A percentile compares a stretch with the other conserved stretches of the same genome.
Conservation (phyloP, 1,140 invertebrate genomes). For the Aphelinus atriplicis region DNA sequence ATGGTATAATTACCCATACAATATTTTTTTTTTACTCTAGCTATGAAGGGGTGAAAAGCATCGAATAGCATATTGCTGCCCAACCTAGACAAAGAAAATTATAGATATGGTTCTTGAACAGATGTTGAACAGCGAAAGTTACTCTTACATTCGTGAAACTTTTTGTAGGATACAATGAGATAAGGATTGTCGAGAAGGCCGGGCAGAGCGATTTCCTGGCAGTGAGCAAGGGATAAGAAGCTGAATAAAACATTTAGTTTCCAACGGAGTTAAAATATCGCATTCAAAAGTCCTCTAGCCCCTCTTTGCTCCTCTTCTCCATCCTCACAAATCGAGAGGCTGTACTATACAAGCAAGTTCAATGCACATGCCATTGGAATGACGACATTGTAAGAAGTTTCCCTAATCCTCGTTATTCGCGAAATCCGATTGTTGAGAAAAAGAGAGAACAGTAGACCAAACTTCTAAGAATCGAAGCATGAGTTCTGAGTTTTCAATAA, state of each 20-base stretch:
- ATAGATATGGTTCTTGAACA: slow-evolving; percentile 29
- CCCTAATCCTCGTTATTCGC: slow-evolving; percentile 54
- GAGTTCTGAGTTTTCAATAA: slow-evolving; percentile 50
- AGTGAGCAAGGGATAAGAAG: slow-evolving; percentile 24
- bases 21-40: no score
- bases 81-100: slow-evolving; percentile 5
- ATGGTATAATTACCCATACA: no score
- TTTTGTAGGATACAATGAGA: slow-evolving; percentile 9
- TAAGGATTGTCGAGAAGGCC: not conserved
- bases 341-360: not conserved
- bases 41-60: not conserved
- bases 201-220: slow-evolving; percentile 2
- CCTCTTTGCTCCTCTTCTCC: slow-evolving; percentile 2
- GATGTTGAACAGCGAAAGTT: slow-evolving; percentile 29
- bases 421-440: slow-evolving; percentile 36
- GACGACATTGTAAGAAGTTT: slow-evolving; percentile 48
- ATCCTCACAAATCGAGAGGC: slow-evolving; percentile 10
- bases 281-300: slow-evolving; percentile 20
- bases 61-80: slow-evolving; percentile 21
- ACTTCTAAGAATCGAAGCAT: slow-evolving; percentile 47
- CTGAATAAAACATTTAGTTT: slow-evolving; percentile 40
- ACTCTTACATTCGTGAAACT: not conserved
- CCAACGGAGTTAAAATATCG: slow-evolving; percentile 28
- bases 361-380: slow-evolving; percentile 43
- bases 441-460: slow-evolving; percentile 24